Conservation (phyloP, 2,113 vertebrate genomes). For the Grus americana region DNA sequence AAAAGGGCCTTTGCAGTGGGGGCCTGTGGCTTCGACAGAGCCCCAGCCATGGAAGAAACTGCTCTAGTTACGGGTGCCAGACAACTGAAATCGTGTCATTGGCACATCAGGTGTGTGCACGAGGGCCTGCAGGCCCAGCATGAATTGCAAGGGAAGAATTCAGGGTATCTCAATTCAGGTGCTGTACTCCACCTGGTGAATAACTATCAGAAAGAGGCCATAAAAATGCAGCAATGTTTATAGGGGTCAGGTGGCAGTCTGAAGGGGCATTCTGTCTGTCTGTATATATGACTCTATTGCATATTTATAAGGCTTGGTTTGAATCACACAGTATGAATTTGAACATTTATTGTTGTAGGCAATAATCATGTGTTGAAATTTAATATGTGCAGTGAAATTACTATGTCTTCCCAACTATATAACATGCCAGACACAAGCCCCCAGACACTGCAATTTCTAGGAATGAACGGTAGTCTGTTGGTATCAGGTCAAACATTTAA, state of each 20-base stretch:
- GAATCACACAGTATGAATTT: background rate
- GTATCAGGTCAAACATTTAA: background rate
- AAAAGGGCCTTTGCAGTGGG: background rate
- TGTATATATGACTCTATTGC: background rate
- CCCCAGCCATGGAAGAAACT: background rate
- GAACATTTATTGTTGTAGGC: slow-evolving; percentile 27
- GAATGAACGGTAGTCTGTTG: background rate
- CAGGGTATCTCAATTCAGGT: background rate
- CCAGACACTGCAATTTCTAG: background rate
- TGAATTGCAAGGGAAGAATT: background rate
- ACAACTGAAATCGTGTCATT: background rate
- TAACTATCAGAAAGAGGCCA: background rate
- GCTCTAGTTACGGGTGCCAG: background rate
- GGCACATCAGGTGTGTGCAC: background rate
- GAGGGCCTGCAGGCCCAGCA: background rate
- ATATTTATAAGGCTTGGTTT: slow-evolving; percentile 34
- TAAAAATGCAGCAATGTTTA: slow-evolving; percentile 15
- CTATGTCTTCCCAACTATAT: background rate
- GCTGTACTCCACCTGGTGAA: background rate
- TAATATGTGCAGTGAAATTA: background rate
- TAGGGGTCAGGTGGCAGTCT: slow-evolving; percentile 16
- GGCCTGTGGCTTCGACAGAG: background rate
- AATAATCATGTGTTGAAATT: background rate
- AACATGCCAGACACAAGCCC: background rate
- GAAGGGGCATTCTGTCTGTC: background rate